Conservation (phyloP, 2,797 vertebrate genomes). For the Pseudomugil gertrudae region DNA sequence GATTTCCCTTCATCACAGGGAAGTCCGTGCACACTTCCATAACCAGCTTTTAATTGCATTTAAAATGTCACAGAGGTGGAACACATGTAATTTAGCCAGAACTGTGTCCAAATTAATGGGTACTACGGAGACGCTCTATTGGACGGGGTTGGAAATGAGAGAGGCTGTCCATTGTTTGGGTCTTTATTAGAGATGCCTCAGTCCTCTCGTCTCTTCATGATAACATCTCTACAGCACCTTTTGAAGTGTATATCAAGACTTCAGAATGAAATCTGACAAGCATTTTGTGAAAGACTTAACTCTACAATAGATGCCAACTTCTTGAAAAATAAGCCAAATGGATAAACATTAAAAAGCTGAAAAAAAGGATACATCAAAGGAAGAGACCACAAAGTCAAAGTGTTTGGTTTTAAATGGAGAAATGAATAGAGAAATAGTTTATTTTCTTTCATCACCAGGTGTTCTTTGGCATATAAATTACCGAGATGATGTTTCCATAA, state of each 20-base stretch:
- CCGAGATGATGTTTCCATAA: constrained; percentile 96
- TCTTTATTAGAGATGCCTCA: constrained; percentile 74
- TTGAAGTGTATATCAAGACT: constrained; percentile 64
- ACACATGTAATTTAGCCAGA: constrained; percentile 98
- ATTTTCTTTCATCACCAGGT: constrained; percentile 94
- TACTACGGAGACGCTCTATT: constrained; percentile 80
- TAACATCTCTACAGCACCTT: constrained; percentile 58
- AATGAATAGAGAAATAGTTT: constrained; percentile 69
- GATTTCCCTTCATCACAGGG: constrained; percentile 96
- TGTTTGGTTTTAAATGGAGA: constrained; percentile 65
- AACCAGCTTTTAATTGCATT: constrained; percentile 99
- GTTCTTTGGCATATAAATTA: constrained; percentile 95
- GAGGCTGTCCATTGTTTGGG: constrained; percentile 81
- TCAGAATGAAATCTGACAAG: constrained; percentile 62
- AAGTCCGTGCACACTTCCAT: constrained; percentile 94
- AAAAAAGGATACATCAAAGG: constrained; percentile 82
- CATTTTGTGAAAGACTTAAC: constrained; percentile 56
- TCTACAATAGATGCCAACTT: constrained; percentile 53
- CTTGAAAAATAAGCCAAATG: constrained; percentile 52
- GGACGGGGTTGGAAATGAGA: constrained; percentile 77
- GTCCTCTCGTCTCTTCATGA: constrained; percentile 42
- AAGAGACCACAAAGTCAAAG: constrained; percentile 70
- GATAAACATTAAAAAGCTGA: constrained; percentile 78
- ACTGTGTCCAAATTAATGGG: constrained; percentile 99
- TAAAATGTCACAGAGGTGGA: constrained; percentile 99